Conservation (phyloP, 2,888 invertebrate species). For the Metallyticus violacea region DNA sequence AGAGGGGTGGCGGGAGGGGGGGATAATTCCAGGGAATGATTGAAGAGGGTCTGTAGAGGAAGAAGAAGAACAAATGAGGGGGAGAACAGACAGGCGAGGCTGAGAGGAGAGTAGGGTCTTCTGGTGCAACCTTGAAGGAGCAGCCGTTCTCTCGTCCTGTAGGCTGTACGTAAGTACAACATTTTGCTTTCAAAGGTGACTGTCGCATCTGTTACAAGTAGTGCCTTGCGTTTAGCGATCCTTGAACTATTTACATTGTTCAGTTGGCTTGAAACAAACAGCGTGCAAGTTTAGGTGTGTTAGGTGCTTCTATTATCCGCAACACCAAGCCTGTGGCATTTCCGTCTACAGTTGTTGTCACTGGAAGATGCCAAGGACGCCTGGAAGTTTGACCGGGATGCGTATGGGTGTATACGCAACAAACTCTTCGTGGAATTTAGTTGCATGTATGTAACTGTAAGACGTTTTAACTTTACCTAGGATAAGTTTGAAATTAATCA, state of each 20-base stretch:
- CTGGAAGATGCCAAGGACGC: neutral
- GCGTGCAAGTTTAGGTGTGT: neutral
- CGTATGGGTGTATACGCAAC: neutral
- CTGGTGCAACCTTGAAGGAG: neutral
- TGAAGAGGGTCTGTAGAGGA: constrained; percentile 27
- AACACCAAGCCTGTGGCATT: neutral
- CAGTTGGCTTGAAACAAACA: neutral
- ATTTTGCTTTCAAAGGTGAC: neutral
- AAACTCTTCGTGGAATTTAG: neutral
- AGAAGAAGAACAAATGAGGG: constrained; percentile 28
- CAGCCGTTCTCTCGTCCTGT: neutral
- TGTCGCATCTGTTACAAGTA: neutral
- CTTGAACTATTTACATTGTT: no score
- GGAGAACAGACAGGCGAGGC: constrained; percentile 12
- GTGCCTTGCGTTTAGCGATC: no score
- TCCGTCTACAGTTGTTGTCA: neutral
- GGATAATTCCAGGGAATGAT: constrained; percentile 28
- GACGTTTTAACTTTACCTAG: no score
- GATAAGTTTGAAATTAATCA: no score
- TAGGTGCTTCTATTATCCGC: neutral
- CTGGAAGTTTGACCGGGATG: neutral
- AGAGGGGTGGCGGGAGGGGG: constrained; percentile 8
- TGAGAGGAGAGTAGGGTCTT: neutral
- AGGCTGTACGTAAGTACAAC: neutral
- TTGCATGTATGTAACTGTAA: neutral